Percentiles rank a stretch among this genome's conserved stretches.
Conservation (phyloP, 2,797 vertebrate genomes). For the Naso thynnoides region DNA sequence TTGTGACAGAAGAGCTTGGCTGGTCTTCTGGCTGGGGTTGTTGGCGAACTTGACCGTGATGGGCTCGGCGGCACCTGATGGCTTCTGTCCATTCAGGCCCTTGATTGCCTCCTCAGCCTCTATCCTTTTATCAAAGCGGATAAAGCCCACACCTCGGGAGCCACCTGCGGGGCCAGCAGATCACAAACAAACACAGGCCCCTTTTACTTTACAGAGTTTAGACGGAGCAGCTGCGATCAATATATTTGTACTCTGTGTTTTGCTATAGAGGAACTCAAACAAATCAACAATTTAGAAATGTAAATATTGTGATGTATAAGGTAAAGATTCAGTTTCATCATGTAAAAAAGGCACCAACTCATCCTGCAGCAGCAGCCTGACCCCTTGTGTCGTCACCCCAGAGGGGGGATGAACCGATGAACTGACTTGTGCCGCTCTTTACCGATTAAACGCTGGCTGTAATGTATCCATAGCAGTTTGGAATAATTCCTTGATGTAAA, state of each 20-base stretch:
- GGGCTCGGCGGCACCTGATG: constrained; percentile 97
- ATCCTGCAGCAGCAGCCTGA: too few relatives aligned
- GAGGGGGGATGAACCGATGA: too few relatives aligned
- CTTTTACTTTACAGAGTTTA: constrained; percentile 81
- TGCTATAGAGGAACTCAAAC: neutral
- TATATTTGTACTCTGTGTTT: neutral
- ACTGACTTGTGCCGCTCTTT: too few relatives aligned
- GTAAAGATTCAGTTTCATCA: neutral
- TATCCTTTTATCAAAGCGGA: constrained; percentile 99
- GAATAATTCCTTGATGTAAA: too few relatives aligned
- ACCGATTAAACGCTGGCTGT: too few relatives aligned
- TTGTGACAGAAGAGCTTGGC: constrained; percentile 99
- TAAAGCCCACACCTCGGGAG: constrained; percentile 99
- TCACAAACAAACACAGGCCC: constrained; percentile 79
- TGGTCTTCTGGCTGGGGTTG: constrained; percentile 99
- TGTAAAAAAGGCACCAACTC: neutral
- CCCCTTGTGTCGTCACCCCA: too few relatives aligned
- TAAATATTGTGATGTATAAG: neutral
- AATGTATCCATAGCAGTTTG: too few relatives aligned
- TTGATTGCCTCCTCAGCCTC: constrained; percentile 99
- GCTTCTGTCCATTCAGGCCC: constrained; percentile 99
- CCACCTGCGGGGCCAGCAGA: constrained; percentile 93
- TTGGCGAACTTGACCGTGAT: constrained; percentile 99
- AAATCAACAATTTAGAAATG: neutral
- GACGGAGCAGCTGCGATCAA: neutral